Percentiles rank a stretch among this genome's conserved stretches.
Conservation (phyloP, 2,113 vertebrate species). For the Thinocorus orbignyianus region DNA sequence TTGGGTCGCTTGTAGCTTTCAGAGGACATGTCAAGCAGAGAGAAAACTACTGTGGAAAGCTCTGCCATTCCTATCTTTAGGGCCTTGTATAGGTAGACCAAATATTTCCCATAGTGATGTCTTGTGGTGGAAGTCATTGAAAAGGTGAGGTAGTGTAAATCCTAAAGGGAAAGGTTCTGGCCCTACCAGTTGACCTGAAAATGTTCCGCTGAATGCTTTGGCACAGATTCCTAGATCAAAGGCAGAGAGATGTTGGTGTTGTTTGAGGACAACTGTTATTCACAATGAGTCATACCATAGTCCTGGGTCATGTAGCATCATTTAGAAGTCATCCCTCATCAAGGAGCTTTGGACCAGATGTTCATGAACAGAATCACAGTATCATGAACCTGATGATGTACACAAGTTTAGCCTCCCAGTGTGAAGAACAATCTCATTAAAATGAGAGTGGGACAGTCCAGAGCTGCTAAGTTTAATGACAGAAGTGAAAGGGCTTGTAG, state of each 20-base stretch:
- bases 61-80: fast-evolving
- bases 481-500: not conserved
- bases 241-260: not conserved
- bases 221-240: not conserved
- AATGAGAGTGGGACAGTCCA: not conserved
- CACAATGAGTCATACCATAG: not conserved
- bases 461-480: not conserved
- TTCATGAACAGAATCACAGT: not conserved
- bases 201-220: not conserved
- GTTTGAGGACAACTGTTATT: not conserved
- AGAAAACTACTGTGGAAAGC: not conserved
- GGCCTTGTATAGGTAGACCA: not conserved
- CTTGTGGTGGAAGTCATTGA: not conserved
- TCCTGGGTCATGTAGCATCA: not conserved
- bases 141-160: not conserved
- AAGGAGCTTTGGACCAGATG: not conserved
- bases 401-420: not conserved
- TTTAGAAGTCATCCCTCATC: not conserved
- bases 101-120: not conserved
- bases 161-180: not conserved
- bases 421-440: not conserved
- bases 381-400: not conserved
- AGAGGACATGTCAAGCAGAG: not conserved
- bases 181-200: not conserved
- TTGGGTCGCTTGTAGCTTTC: not conserved